Evolutionary conservation across 2,797 vertebrate genomes (phyloP), one percentile per base, ranked within the genome.

Genomic region (Centropyge bicolor): DNA sequence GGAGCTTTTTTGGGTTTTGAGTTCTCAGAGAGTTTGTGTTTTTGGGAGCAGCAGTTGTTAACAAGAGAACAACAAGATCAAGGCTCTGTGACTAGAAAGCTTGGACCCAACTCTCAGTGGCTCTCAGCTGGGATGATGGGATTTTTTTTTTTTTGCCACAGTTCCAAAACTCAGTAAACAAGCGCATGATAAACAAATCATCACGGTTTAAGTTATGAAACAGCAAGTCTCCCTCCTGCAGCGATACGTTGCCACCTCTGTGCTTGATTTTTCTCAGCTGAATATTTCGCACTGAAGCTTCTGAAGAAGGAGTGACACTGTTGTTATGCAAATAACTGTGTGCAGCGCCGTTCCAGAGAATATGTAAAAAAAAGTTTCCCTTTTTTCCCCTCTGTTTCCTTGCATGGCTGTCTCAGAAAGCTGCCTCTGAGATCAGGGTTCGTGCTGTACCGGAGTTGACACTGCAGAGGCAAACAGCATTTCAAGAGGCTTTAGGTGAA

Each of bases 11-110:
- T n/a, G n/a, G n/a, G 1, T 35, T 62, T 57, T 52, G 6, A 38
- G 11, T 54, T 78, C 20, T 57, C 19, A 20, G 6, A 61, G 27
- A 70, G 40, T 12, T 52, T 68, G 49, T 43, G 46, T 68, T 68
- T 16, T 24, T 5, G 56, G 20, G 40, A 31, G 22, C 19, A 80
- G 17, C 27, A 74, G 36, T 75, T 81, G 68, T 81, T 74, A 83
- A 79, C 51, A 76, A 62, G 43, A 66, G 31, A 66, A 14, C 31
- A 84, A 82, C 81, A 80, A 72, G 61, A 75, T 70, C 64, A 82
- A 46, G 19, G 24, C n/a, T 1, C 0, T 4, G 27, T 19, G 6
- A 64, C 27, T 48, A 24, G 57, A 74, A 69, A 74, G 73, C 41
- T 46, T 14, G 10, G 35, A 65, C 24, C 43, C 41, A 64, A 68